These are phyloP conservation scores for Parnassius orleans DNA, from an alignment of 2,888 invertebrate species.

Conservation along the genomic window DNA sequence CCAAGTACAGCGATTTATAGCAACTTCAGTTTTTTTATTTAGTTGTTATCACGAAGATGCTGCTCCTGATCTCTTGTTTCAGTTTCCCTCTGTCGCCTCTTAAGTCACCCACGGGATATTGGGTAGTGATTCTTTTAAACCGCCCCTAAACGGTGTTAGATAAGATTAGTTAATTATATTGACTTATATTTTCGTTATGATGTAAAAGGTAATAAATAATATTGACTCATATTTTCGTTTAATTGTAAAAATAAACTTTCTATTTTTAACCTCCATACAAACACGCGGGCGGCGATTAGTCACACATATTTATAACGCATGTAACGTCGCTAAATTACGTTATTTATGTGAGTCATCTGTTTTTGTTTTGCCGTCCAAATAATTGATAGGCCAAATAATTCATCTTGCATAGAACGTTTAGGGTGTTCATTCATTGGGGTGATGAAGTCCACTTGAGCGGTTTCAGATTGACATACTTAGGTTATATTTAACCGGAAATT, in stretches of 20 bases:
- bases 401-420: neutral
- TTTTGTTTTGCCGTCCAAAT: constrained; percentile 11
- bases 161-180: no score
- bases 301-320: constrained; percentile 10
- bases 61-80: no score
- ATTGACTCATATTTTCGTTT: neutral
- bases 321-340: constrained; percentile 7
- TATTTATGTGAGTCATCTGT: constrained; percentile 19
- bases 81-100: no score
- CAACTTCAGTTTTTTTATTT: no score
- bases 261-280: constrained; percentile 3
- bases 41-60: no score
- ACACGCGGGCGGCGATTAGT: constrained; percentile 16
- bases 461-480: no score
- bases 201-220: constrained; percentile 16
- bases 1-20: no score
- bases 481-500: no score
- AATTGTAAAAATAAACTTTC: constrained; percentile 20
- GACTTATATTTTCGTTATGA: neutral
- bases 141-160: no score
- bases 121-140: no score
- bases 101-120: no score
- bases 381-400: neutral
- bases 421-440: neutral
- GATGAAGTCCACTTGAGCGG: no score